Evolutionary conservation across 2,797 vertebrate genomes (phyloP).

Genomic region (Smutsia temminckii): DNA sequence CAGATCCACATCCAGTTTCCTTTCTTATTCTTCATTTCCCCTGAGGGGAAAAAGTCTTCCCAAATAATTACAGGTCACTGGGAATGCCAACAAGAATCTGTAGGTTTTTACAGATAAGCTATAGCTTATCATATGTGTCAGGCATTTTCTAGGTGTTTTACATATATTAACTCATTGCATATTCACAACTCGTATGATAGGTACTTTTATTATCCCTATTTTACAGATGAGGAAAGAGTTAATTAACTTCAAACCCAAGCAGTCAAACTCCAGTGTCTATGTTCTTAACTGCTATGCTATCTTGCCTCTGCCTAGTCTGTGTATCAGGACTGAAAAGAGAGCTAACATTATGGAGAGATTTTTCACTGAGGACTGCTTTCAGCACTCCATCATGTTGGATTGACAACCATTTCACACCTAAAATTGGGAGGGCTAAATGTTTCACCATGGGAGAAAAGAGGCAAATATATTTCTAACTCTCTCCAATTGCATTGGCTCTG

Average conservation of each 20-base stretch:
- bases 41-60: neutral
- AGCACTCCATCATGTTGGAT: constrained; percentile 13
- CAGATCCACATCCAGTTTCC: neutral
- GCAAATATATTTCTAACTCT: constrained; percentile 44
- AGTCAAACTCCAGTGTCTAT: neutral
- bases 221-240: neutral
- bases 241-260: neutral
- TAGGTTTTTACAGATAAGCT: neutral
- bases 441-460: constrained; percentile 50
- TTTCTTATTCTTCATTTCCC: neutral
- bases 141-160: neutral
- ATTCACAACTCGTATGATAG: neutral
- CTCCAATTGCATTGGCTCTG: neutral
- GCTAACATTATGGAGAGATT: neutral
- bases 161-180: neutral
- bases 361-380: constrained; percentile 48
- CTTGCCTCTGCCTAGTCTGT: neutral
- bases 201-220: neutral
- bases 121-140: neutral
- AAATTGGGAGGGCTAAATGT: constrained; percentile 43
- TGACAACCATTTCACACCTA: constrained; percentile 60
- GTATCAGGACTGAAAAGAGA: neutral
- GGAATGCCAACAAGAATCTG: neutral
- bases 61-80: neutral
- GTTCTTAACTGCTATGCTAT: neutral